Evolutionary conservation across 1,140 invertebrate genomes (phyloP), one percentile per base, ranked within the genome.

Genomic region (Spodoptera frugiperda): DNA sequence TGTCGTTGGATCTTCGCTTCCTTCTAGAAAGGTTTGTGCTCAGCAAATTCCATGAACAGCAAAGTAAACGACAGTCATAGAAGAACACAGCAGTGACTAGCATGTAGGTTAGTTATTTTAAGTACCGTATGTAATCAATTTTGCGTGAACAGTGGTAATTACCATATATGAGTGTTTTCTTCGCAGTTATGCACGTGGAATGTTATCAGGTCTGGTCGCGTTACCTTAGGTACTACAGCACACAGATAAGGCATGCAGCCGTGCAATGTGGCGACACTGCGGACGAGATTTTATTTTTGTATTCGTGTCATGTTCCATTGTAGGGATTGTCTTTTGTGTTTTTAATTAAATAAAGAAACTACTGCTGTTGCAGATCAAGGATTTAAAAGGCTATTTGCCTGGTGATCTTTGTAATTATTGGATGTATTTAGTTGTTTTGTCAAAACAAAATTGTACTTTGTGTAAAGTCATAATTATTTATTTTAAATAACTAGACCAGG

Each of bases 201-300:
- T 84, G 78, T 82, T 82, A 84, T 78, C 79, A 61, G 54, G 17
- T 48, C 19, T 48, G 53, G 73, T 83, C 76, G 25, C 15, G 55
- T 85, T 85, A 84, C 85, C 77, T 80, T 53, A 25, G 25, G 25
- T 25, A 25, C 25, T 25, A 4, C 51, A 49, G 25, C 67, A 76
- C 61, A 54, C 80, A 70, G 75, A 84, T 84, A 84, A 71, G 57
- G 70, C 67, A 80, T 78, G 78, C 77, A 61, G 57, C 17, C 33
- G 57, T 44, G 33, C 57, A 61, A 44, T 61, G 11, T 61, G 33
- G 33, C 57, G 33, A 61, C 57, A 61, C 30, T n/a, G 15, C 57
- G n/a, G 44, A 30, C 30, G 57, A 44, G 33, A n/a, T 61, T 61
- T 44, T 39, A 39, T 61, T 61, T 61, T 61, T n/a, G n/a, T 17